phyloP scores from a whole-genome alignment of 2,888 invertebrate genomes.

The Diarsia brunnea region DNA sequence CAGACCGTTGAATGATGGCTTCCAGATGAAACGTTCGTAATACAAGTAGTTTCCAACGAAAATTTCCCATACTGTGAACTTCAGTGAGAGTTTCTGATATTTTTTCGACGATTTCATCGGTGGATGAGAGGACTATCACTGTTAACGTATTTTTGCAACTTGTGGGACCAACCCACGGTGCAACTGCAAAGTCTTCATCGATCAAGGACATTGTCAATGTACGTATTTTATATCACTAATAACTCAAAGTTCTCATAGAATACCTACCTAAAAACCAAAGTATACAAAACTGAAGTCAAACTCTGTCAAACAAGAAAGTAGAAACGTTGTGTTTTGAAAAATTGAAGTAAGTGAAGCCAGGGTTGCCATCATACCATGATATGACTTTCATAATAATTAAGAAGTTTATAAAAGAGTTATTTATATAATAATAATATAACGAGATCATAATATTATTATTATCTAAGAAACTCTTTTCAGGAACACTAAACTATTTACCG shows the following conservation, averaged over 20 bases:
- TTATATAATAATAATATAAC: too few species aligned
- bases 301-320: neutral
- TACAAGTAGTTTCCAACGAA: constrained; percentile 83
- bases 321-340: constrained; percentile 39
- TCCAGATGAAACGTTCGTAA: constrained; percentile 80
- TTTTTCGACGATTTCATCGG: constrained; percentile 81
- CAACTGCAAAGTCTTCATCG: constrained; percentile 78
- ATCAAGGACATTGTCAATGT: constrained; percentile 75
- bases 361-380: constrained; percentile 10
- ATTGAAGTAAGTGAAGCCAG: constrained; percentile 6
- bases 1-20: constrained; percentile 78
- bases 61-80: constrained; percentile 79
- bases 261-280: too few species aligned
- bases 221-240: neutral
- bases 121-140: constrained; percentile 82
- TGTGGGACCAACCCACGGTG: constrained; percentile 85
- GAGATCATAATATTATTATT: too few species aligned
- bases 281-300: neutral
- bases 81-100: constrained; percentile 82
- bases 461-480: too few species aligned
- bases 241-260: neutral
- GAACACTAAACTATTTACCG: too few species aligned
- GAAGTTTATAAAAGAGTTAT: too few species aligned
- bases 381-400: neutral
- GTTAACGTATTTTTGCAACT: constrained; percentile 82